Evolutionary conservation across 2,888 invertebrate species (phyloP), one percentile per base, ranked within the genome.

Genomic region (Cheilosia vulpina): DNA sequence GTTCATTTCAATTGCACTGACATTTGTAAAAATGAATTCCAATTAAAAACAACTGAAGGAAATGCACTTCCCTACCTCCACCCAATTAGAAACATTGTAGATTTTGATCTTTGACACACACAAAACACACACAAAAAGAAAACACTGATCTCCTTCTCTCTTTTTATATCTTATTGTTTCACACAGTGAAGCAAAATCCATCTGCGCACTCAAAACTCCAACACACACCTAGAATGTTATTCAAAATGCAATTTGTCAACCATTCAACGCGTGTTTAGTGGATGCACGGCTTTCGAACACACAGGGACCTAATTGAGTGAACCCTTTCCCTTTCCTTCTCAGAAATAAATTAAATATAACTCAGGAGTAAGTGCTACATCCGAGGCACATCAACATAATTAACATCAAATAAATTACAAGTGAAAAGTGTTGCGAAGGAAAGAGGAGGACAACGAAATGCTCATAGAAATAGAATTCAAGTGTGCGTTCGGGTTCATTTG

Each of bases 371-470:
- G 53, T 55, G 43, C 53, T 45, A 73, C 55, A 63, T 63, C 47
- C 73, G 47, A 63, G 63, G 34, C 63, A 47, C 63, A 73, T 55
- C 73, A 55, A 55, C 73, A 55, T 55, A 73, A 73, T 73, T 73
- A 63, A 63, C 62, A 55, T 73, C 63, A 63, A 63, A 73, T 63
- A 63, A 73, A 73, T 73, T 63, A 71, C 43, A 45, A 73, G 47
- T 55, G 63, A 73, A 63, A 73, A 73, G 62, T 63, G 73, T 45
- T 73, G 55, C n/a, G 21, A 63, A 60, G 21, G 24, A 7, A 17
- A 24, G 7, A 1, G 17, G 34, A n/a, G 53, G 31, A n/a, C n/a
- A 24, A 47, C 9, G 38, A 69, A 58, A 47, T 47, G 19, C 24
- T 34, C 34, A 34, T 3, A 50, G 47, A 69, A 69, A 58, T 69